Conservation (phyloP, 2,888 invertebrate species). For the Geotrupes spiniger region DNA sequence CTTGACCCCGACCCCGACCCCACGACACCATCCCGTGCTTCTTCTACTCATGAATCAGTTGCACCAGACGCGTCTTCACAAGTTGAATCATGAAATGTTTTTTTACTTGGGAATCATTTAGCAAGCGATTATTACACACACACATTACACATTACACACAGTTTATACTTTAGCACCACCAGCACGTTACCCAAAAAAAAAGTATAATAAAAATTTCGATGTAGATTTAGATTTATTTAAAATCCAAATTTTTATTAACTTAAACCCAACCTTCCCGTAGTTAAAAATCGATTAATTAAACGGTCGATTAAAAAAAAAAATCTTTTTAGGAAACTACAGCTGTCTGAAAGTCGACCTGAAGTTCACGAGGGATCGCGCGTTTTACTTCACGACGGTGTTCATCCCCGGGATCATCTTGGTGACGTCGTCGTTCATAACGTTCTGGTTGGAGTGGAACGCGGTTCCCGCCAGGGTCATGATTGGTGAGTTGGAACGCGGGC, state of each 20-base stretch:
- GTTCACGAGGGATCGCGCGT: constrained; percentile 93
- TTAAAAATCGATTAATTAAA: too few species aligned
- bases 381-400: constrained; percentile 96
- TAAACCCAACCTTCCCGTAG: too few species aligned
- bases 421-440: constrained; percentile 94
- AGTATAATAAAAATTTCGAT: too few species aligned
- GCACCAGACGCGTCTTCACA: not conserved
- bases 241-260: too few species aligned
- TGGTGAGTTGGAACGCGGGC: constrained; percentile 61
- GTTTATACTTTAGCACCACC: too few species aligned
- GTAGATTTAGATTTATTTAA: too few species aligned
- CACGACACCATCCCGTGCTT: constrained; percentile 13
- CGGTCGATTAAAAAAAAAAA: too few species aligned
- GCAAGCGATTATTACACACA: constrained; percentile 19
- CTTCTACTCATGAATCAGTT: constrained; percentile 13
- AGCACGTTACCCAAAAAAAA: too few species aligned
- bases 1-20: not conserved
- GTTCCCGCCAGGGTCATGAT: constrained; percentile 96
- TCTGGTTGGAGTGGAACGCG: constrained; percentile 97
- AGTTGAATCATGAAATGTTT: not conserved
- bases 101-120: constrained; percentile 26
- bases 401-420: constrained; percentile 95
- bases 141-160: too few species aligned
- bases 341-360: constrained; percentile 91
- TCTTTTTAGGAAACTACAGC: constrained; percentile 85